Evolutionary conservation across 1,140 invertebrate species (phyloP).

Genomic region (Philopotamus ludificatus): DNA sequence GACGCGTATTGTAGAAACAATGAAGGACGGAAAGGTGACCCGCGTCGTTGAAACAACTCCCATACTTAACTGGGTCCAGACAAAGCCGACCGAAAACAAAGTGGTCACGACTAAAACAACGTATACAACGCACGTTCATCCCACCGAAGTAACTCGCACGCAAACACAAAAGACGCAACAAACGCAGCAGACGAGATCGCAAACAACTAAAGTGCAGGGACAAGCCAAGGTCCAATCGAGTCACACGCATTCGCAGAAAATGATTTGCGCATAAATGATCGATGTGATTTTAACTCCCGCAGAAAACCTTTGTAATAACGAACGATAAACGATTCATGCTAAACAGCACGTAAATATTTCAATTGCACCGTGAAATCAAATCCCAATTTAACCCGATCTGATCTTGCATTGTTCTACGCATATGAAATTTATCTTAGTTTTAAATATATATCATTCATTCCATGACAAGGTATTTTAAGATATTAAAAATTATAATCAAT

Average conservation of each 20-base stretch:
- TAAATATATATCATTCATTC: neutral
- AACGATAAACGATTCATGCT: neutral
- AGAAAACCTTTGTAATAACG: neutral
- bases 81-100: conserved; percentile 11
- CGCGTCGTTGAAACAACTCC: neutral
- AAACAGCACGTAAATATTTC: neutral
- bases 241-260: conserved; percentile 12
- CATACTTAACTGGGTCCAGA: conserved; percentile 5
- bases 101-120: conserved; percentile 25
- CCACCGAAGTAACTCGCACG: conserved; percentile 14
- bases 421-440: neutral
- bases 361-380: neutral
- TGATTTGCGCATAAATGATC: conserved; percentile 12
- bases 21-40: conserved; percentile 18
- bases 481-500: no score
- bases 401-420: neutral
- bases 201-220: neutral
- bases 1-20: conserved; percentile 15
- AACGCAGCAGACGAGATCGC: conserved; percentile 4
- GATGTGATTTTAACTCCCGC: neutral
- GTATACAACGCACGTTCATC: conserved; percentile 31
- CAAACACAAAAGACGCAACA: conserved; percentile 9
- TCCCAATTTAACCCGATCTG: neutral
- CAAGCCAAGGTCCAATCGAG: neutral
- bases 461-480: no score